These are phyloP conservation scores for Tromatobia lineatoria DNA, from an alignment of 2,888 invertebrate species.

Conservation along the genomic window DNA sequence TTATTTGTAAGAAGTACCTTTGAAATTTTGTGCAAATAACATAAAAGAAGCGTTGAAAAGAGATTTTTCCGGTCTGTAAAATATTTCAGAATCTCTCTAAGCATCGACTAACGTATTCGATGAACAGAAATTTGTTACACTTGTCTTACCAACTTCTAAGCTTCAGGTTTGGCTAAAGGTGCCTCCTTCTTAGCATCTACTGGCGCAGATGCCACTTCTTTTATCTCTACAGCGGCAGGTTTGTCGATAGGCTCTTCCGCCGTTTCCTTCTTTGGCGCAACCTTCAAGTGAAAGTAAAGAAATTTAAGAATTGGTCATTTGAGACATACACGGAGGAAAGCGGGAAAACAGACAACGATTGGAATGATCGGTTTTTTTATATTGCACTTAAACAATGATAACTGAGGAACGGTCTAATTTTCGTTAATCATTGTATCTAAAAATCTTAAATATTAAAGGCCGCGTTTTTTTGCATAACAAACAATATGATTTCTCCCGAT, in stretches of 20 bases:
- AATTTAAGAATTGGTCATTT: not conserved
- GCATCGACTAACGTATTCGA: not conserved
- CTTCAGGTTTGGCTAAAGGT: constrained; percentile 82
- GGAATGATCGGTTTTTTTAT: no score
- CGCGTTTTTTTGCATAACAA: no score
- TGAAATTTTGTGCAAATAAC: not conserved
- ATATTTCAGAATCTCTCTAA: not conserved
- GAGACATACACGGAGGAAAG: not conserved
- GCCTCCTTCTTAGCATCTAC: constrained; percentile 82
- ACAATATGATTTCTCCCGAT: no score
- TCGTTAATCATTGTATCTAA: no score
- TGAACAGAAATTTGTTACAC: constrained; percentile 64
- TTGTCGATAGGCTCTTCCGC: constrained; percentile 79
- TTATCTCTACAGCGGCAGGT: constrained; percentile 77
- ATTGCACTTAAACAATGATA: no score
- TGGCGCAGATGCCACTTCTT: constrained; percentile 77
- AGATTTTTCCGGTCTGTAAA: not conserved
- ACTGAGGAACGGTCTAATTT: no score
- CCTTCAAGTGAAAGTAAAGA: constrained; percentile 72
- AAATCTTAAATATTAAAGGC: no score
- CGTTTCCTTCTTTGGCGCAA: constrained; percentile 82
- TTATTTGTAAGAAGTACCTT: not conserved
- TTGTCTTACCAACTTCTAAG: constrained; percentile 75
- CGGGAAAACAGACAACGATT: no score
- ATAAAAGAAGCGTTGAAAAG: not conserved